Evolutionary conservation across 1,140 invertebrate species (phyloP).

Genomic region (Drosophila busckii): DNA sequence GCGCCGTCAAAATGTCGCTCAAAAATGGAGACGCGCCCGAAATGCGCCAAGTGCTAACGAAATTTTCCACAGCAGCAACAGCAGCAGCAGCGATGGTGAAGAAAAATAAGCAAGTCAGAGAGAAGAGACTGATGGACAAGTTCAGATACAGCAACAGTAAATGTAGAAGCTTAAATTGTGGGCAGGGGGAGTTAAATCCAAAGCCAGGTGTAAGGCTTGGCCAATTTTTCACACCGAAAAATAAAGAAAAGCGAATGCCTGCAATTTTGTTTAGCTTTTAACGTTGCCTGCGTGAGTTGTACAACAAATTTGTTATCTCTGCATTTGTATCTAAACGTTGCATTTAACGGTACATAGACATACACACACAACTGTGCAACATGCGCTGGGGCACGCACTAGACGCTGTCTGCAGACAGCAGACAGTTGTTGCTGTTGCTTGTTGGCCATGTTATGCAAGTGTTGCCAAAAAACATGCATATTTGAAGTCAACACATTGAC

Average conservation of each 20-base stretch:
- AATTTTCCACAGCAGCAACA: conserved; percentile 12
- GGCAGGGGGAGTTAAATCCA: not conserved
- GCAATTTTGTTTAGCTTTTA: conserved; percentile 33
- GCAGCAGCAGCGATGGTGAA: not conserved
- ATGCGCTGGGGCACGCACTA: conserved; percentile 39
- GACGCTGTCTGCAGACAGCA: not conserved
- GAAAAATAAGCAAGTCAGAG: conserved; percentile 6
- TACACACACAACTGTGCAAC: conserved; percentile 19
- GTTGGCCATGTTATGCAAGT: conserved; percentile 50
- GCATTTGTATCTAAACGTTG: conserved; percentile 66
- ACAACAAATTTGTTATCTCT: conserved; percentile 68
- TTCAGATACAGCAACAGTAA: conserved; percentile 12
- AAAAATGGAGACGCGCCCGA: conserved; percentile 13
- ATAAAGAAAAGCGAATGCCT: conserved; percentile 30
- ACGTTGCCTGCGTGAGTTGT: conserved; percentile 42
- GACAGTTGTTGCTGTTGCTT: conserved; percentile 1
- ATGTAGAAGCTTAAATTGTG: not conserved
- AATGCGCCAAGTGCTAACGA: conserved; percentile 20
- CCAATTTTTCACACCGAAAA: conserved; percentile 47
- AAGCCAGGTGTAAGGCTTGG: conserved; percentile 37
- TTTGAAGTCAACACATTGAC: conserved; percentile 49
- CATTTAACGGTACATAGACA: conserved; percentile 58
- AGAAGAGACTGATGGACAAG: conserved; percentile 31
- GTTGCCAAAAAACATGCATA: conserved; percentile 63
- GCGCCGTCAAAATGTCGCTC: conserved; percentile 68